Base-by-base conservation (phyloP, 2,888 invertebrate species). In the Acanthococcus lagerstroemiae region DNA sequence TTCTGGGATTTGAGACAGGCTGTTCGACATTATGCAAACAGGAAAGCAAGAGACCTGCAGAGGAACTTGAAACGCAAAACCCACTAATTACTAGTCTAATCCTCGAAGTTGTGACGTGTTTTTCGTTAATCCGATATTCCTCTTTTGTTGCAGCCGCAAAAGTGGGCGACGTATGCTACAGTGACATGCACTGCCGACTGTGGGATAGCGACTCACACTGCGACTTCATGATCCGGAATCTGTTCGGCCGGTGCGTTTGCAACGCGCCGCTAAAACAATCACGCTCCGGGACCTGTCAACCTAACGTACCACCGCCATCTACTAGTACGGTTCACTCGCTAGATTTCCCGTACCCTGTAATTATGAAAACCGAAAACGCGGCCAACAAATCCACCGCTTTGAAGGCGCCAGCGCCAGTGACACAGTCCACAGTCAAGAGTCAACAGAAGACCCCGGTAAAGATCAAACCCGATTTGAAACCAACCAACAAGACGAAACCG, bases 161-260 rank as follows among this genome's bases (percentile, higher is more conserved):
- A 73, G 85, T 90, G 30, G 89, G 90, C 67, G 87, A 90, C 72
- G 88, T 91, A 45, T 94, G 93, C 76, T 90, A 92, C 78, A 90
- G 88, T 74, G 88, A 92, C 75, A 86, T 87, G 68, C 93, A 93
- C 76, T 94, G 93, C 75, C 84, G 85, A 68, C 81, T 92, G 73
- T 89, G 87, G 83, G 88, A 89, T 72, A 82, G 81, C 69, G 85
- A 88, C 74, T 89, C 89, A 70, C 88, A 90, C 73, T 94, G 93
- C 73, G 90, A 91, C 76, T 93, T 89, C 75, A 82, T 91, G 60
- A 90, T 94, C 71, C 90, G 90, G 26, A 89, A 91, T 75, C 82
- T 93, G 12, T 91, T 92, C 74, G 93, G 93, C 55, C 83, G 90
- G 73, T 94, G 93, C 73, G 85, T 87, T 68, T 93, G 93, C 75